These are phyloP conservation scores for Telmatochromis bifrenatus DNA, from an alignment of 2,113 vertebrate species.

Conservation along the genomic window DNA sequence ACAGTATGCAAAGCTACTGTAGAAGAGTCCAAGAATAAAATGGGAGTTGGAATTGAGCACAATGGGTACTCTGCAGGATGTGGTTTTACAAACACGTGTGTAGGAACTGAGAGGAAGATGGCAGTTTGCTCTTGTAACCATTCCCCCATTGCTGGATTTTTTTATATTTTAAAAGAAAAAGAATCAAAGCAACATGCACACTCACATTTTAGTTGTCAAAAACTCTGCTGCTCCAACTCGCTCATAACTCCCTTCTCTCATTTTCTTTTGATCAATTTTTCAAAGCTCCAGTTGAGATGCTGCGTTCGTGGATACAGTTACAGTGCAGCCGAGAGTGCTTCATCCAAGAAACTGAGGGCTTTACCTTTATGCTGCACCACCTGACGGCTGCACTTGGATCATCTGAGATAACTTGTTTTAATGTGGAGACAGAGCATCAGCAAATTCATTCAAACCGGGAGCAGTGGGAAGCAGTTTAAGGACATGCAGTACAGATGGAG, in stretches of 20 bases:
- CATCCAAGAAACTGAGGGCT: not conserved
- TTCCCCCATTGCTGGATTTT: not conserved
- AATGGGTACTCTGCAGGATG: not conserved
- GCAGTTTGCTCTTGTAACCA: not conserved
- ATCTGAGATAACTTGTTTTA: not conserved
- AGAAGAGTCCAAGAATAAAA: not conserved
- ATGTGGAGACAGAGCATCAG: not conserved
- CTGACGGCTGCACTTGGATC: not conserved
- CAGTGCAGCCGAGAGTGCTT: not conserved
- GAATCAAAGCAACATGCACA: not conserved
- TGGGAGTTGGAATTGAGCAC: not conserved
- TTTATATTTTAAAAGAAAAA: not conserved
- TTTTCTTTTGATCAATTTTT: slow-evolving; percentile 15
- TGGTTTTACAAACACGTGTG: not conserved
- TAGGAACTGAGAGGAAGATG: not conserved
- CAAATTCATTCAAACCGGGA: not conserved
- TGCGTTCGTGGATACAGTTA: not conserved
- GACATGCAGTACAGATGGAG: slow-evolving; percentile 22
- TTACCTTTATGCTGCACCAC: not conserved
- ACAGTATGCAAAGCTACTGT: not conserved
- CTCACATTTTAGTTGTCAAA: not conserved
- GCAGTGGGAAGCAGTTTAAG: not conserved
- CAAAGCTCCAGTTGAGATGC: not conserved
- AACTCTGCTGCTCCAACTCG: not conserved
- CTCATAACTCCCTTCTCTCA: not conserved